Conservation (phyloP, 2,797 vertebrate genomes). For the Octomys mimax region DNA sequence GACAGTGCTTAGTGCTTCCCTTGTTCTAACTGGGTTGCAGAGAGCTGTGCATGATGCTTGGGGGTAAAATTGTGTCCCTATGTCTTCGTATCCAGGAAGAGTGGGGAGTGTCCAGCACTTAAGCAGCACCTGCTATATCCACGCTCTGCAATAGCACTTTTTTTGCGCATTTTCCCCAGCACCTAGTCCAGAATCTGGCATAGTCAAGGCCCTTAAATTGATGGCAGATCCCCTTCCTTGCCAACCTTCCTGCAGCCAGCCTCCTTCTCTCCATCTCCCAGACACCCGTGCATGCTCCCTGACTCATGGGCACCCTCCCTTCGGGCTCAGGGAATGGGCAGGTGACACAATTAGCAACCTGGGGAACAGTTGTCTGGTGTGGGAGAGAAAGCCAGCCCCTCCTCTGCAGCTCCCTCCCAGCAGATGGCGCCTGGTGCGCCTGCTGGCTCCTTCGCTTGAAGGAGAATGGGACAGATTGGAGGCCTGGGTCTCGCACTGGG, state of each 20-base stretch:
- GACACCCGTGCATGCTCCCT: not conserved
- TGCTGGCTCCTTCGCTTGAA: not conserved
- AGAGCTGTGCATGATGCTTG: not conserved
- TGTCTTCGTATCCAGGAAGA: not conserved
- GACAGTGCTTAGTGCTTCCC: not conserved
- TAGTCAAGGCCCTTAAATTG: not conserved
- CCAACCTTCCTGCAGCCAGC: not conserved
- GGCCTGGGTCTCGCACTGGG: not conserved
- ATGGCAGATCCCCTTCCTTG: not conserved
- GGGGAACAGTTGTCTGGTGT: constrained; percentile 13
- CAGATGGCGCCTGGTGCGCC: constrained; percentile 32
- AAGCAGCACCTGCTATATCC: not conserved
- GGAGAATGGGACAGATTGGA: not conserved
- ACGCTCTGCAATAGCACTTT: not conserved
- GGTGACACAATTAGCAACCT: not conserved
- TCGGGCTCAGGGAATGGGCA: not conserved
- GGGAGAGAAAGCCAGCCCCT: constrained; percentile 17
- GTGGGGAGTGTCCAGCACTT: not conserved
- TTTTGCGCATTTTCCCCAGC: not conserved
- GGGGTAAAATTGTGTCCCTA: not conserved
- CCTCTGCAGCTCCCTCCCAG: not conserved
- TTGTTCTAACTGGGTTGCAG: not conserved
- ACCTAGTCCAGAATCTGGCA: not conserved
- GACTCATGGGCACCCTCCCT: not conserved
- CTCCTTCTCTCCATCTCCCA: not conserved